These are phyloP conservation scores for Etheostoma nigrum DNA, from an alignment of 2,797 vertebrate species.

Conservation along the genomic window DNA sequence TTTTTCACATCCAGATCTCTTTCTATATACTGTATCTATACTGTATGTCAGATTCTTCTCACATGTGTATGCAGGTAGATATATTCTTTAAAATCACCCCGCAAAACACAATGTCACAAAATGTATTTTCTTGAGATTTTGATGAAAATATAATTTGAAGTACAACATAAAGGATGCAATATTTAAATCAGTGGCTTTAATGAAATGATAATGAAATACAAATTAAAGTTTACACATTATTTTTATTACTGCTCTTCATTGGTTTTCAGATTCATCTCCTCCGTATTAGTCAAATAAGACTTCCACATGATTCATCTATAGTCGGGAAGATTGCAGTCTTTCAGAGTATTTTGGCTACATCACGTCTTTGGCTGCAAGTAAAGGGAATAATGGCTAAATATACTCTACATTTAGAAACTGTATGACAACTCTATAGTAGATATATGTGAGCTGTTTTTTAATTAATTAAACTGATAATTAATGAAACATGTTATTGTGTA, in stretches of 20 bases:
- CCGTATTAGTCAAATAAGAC: slow-evolving; percentile 24
- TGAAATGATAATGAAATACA: slow-evolving; percentile 28
- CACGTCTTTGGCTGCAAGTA: neutral
- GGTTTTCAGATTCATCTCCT: slow-evolving; percentile 16
- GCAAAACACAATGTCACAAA: neutral
- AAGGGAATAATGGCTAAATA: slow-evolving; percentile 3
- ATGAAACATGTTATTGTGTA: neutral
- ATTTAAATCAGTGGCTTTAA: slow-evolving; percentile 14
- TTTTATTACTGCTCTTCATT: neutral
- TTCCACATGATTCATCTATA: slow-evolving; percentile 8
- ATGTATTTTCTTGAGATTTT: neutral
- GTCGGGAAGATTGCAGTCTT: slow-evolving; percentile 7
- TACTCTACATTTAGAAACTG: slow-evolving; percentile 4
- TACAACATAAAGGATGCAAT: neutral
- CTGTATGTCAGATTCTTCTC: neutral
- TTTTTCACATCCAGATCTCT: slow-evolving; percentile 1
- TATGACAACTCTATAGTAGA: neutral
- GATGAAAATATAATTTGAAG: neutral
- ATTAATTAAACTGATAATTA: neutral
- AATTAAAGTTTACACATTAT: slow-evolving; percentile 12
- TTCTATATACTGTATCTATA: neutral
- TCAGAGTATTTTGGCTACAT: neutral
- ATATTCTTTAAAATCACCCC: neutral
- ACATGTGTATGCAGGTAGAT: neutral
- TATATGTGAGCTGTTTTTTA: neutral